phyloP scores from a whole-genome alignment of 1,140 invertebrate species.

The Aethina tumida region DNA sequence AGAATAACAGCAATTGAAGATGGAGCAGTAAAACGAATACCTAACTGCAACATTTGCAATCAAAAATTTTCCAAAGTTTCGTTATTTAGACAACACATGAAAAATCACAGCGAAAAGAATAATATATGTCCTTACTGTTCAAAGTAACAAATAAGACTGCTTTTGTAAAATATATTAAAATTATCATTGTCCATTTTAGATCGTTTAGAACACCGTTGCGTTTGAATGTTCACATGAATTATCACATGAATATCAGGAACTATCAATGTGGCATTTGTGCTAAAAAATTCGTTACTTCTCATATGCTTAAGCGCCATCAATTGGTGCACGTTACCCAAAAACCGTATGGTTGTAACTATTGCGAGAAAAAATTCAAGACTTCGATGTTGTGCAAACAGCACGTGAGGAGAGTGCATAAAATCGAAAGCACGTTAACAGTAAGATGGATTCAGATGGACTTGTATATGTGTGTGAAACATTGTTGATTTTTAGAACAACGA shows the following conservation, averaged over 20 bases:
- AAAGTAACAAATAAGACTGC: slow-evolving; percentile 25
- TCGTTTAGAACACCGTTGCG: slow-evolving; percentile 18
- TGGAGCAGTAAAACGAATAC: slow-evolving; percentile 5
- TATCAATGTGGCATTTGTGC: slow-evolving; percentile 46
- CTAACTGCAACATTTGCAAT: slow-evolving; percentile 20
- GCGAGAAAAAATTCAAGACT: slow-evolving; percentile 61
- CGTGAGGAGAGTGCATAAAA: slow-evolving; percentile 53
- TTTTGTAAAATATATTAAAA: neutral
- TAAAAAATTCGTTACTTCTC: slow-evolving; percentile 42
- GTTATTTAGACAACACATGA: slow-evolving; percentile 21
- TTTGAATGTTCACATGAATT: slow-evolving; percentile 41
- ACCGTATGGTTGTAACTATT: slow-evolving; percentile 48
- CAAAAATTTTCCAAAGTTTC: slow-evolving; percentile 18
- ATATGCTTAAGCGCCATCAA: slow-evolving; percentile 39
- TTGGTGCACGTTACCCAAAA: slow-evolving; percentile 35
- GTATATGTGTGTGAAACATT: too few relatives aligned
- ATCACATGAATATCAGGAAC: slow-evolving; percentile 43
- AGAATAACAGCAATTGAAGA: too few relatives aligned
- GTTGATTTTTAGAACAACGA: too few relatives aligned
- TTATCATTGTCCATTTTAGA: slow-evolving; percentile 16
- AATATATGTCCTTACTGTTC: slow-evolving; percentile 22
- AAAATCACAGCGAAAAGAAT: slow-evolving; percentile 17
- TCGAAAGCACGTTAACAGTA: too few relatives aligned
- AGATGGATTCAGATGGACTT: too few relatives aligned
- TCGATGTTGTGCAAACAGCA: slow-evolving; percentile 57